A percentile compares a stretch with the other conserved stretches of the same genome.
These are phyloP conservation scores for Cotesia congregata DNA, from an alignment of 2,888 invertebrate genomes.

Conservation along the genomic window DNA sequence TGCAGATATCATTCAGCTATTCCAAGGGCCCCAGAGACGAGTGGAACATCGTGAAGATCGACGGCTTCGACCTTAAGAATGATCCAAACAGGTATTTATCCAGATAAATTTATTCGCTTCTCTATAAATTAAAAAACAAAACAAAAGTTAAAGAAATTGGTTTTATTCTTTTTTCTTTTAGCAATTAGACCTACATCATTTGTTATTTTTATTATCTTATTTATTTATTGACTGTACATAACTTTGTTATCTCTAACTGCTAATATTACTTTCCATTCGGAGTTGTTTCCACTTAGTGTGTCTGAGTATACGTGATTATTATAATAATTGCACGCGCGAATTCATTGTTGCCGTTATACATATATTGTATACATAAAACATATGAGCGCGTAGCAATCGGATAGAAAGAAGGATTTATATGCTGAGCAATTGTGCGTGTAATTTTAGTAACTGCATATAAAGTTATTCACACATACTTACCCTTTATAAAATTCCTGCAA, in stretches of 20 bases:
- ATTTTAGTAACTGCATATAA: background rate
- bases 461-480: background rate
- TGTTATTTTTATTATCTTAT: constrained; percentile 16
- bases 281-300: background rate
- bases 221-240: constrained; percentile 2
- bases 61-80: constrained; percentile 83
- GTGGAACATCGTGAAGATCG: constrained; percentile 88
- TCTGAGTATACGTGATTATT: background rate
- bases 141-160: too few relatives aligned
- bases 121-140: too few relatives aligned
- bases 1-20: constrained; percentile 90
- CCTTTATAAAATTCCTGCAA: background rate
- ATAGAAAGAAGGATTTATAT: constrained; percentile 3
- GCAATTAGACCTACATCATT: constrained; percentile 9
- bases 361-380: background rate
- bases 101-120: constrained; percentile 35
- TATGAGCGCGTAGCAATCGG: background rate
- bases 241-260: background rate
- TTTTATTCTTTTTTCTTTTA: background rate
- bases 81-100: constrained; percentile 84
- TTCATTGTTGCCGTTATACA: background rate
- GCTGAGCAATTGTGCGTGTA: background rate
- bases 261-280: background rate
- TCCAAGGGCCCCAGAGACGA: constrained; percentile 81
- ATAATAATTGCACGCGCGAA: background rate